Base-by-base conservation (phyloP, 2,797 vertebrate species). In the Pangasius macronema region DNA sequence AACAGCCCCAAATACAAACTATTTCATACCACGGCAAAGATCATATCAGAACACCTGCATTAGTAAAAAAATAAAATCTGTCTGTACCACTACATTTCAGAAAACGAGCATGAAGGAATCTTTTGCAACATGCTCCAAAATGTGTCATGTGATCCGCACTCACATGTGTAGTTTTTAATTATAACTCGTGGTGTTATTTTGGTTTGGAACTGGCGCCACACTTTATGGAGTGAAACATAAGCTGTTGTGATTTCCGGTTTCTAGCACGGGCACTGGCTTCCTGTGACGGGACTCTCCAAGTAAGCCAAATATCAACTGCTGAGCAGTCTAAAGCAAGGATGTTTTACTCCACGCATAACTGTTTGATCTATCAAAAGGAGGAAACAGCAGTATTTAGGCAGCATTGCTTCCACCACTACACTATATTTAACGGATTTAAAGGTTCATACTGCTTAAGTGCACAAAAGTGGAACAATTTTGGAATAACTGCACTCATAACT, bases 191-290 rank as follows among this genome's bases (percentile, higher is more conserved):
- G 63, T 81, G 83, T 87, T 87, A 87, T 87, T 87, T 85, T 81
- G 82, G 87, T 63, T 84, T 55, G 46, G 63, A 83, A 49, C 63
- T 87, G 87, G 87, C 75, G 75, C 87, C 87, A 87, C 72, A 57
- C 72, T 84, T 87, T 57, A 84, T 72, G n/a, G 73, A 61, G 20
- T 80, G 87, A 84, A 87, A 84, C 87, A 81, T 85, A 81, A 88
- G 46, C 87, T 82, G 76, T 42, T 82, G 65, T 77, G 86, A 87
- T 87, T 87, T 85, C 76, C 87, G 65, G 53, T 59, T 84, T 70
- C 33, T 11, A 72, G 8, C 83, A 20, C 46, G 61, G 65, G 10
- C 36, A 59, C 30, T 0, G 13, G 13, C 59, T 87, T 87, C 59
- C 77, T 33, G 7, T 27, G 55, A 63, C 3, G 20, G 27, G 27